These are phyloP conservation scores for Hypena proboscidalis DNA, from an alignment of 2,888 invertebrate species.

Conservation along the genomic window DNA sequence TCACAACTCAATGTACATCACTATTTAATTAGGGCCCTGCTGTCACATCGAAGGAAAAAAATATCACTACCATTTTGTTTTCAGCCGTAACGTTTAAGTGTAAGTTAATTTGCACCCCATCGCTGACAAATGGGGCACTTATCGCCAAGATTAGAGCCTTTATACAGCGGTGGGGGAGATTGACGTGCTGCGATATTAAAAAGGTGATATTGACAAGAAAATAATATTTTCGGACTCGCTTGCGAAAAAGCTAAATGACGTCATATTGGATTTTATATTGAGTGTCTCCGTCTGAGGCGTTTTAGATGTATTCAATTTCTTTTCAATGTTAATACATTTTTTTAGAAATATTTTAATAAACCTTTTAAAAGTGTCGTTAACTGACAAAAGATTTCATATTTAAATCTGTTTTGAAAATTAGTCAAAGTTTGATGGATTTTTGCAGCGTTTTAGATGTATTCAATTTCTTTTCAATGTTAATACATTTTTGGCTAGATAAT, in stretches of 20 bases:
- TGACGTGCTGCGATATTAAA: not conserved
- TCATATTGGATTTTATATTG: not conserved
- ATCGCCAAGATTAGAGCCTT: slow-evolving; percentile 54
- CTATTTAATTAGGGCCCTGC: not conserved
- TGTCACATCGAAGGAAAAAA: slow-evolving; percentile 9
- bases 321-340: too few relatives aligned
- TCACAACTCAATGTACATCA: slow-evolving; percentile 2
- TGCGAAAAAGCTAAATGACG: too few relatives aligned
- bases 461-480: too few relatives aligned
- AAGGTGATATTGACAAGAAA: not conserved
- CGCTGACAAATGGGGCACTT: slow-evolving; percentile 72
- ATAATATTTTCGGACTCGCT: not conserved
- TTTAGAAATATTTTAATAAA: too few relatives aligned
- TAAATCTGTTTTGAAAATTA: too few relatives aligned
- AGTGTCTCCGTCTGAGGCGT: too few relatives aligned
- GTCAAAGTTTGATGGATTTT: too few relatives aligned
- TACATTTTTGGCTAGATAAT: too few relatives aligned
- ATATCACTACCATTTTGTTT: slow-evolving; percentile 43
- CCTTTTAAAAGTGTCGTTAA: too few relatives aligned
- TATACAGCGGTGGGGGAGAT: slow-evolving; percentile 1
- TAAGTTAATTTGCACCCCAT: slow-evolving; percentile 77
- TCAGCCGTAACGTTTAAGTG: slow-evolving; percentile 56
- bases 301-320: too few relatives aligned
- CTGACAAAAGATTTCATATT: too few relatives aligned
- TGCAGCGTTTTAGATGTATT: too few relatives aligned